These are phyloP conservation scores for Heterotis niloticus DNA, from an alignment of 2,113 vertebrate genomes.

Conservation along the genomic window DNA sequence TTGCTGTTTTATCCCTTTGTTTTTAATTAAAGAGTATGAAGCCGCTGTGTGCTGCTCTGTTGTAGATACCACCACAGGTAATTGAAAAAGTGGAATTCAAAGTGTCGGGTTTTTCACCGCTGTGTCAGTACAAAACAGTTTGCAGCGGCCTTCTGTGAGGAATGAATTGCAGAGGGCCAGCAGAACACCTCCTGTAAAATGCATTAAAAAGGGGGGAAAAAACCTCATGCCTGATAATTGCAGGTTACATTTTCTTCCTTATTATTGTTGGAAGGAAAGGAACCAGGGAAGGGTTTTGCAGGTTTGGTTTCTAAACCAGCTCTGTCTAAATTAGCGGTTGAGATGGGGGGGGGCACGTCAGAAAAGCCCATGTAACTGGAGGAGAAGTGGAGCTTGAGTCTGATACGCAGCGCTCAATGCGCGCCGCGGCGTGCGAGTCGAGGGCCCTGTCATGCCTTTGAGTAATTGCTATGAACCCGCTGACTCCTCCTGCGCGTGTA, in stretches of 20 bases:
- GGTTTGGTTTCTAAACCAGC: conserved; percentile 13
- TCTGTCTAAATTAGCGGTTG: conserved; percentile 14
- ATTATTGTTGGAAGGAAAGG: conserved; percentile 8
- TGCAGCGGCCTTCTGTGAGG: background rate
- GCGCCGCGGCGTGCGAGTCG: conserved; percentile 5
- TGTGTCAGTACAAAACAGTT: background rate
- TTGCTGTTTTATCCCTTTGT: no score
- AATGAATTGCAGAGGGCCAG: background rate
- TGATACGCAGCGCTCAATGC: conserved; percentile 12
- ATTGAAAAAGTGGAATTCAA: background rate
- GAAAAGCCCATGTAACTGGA: conserved; percentile 24
- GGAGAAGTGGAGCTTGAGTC: background rate
- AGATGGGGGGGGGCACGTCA: background rate
- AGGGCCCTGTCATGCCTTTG: conserved; percentile 20
- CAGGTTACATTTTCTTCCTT: conserved; percentile 7
- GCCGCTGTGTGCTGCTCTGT: background rate
- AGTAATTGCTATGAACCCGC: conserved; percentile 27
- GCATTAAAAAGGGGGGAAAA: conserved; percentile 5
- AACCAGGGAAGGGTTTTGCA: background rate
- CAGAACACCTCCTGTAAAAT: background rate
- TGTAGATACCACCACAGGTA: background rate
- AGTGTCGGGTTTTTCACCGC: background rate
- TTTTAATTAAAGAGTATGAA: background rate
- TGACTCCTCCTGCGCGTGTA: conserved; percentile 16
- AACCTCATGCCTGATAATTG: conserved; percentile 18